Percentiles rank a stretch among this genome's conserved stretches.
phyloP scores from a whole-genome alignment of 2,888 invertebrate species.

The Venustoraphidia nigricollis region DNA sequence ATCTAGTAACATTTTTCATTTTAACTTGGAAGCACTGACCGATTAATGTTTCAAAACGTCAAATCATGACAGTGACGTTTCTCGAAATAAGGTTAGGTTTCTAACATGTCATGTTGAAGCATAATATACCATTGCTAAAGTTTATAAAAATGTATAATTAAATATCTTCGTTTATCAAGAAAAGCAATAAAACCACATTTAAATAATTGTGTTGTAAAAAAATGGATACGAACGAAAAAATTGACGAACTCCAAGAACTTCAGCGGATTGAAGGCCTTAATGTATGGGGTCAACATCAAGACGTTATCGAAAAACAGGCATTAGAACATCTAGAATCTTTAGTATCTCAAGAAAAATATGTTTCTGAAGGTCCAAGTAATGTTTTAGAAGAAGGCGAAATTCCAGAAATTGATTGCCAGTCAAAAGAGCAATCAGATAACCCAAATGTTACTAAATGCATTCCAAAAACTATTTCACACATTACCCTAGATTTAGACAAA shows the following conservation, averaged over 20 bases:
- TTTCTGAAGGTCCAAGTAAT: conserved; percentile 3
- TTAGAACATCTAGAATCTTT: conserved; percentile 23
- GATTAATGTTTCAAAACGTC: no score
- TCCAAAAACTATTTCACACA: not conserved
- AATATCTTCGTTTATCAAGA: no score
- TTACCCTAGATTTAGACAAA: conserved; percentile 15
- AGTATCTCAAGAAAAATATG: conserved; percentile 12
- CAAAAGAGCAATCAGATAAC: not conserved
- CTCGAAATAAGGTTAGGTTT: no score
- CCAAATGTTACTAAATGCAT: not conserved
- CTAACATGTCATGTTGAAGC: no score
- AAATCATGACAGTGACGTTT: no score
- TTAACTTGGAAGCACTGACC: no score
- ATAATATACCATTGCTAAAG: no score
- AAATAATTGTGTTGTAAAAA: no score
- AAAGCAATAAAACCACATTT: no score
- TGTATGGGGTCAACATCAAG: conserved; percentile 25
- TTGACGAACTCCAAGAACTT: not conserved
- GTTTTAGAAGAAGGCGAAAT: conserved; percentile 19
- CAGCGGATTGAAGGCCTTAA: conserved; percentile 15
- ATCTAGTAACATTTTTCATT: no score
- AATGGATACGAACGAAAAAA: not conserved
- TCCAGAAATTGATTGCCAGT: conserved; percentile 3
- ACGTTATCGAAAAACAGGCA: conserved; percentile 24
- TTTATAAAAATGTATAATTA: no score